Evolutionary conservation across 2,113 vertebrate genomes (phyloP).

Genomic region (Phalacrocorax brasilianus): DNA sequence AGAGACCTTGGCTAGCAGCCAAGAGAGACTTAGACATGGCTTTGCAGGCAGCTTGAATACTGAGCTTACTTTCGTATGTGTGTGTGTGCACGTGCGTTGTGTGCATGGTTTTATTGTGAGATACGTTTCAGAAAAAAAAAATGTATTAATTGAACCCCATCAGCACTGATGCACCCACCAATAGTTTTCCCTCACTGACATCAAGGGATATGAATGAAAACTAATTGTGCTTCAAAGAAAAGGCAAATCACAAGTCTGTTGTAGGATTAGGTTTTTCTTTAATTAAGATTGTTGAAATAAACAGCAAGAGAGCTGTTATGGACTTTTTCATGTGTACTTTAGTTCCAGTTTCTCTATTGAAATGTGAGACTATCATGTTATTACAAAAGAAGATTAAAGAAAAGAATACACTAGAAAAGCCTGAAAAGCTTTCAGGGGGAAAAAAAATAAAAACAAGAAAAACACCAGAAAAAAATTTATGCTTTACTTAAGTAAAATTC

Average conservation of each 20-base stretch:
- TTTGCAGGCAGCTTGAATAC: conserved; percentile 66
- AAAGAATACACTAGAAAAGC: conserved; percentile 15
- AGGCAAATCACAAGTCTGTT: conserved; percentile 52
- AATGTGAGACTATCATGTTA: conserved; percentile 51
- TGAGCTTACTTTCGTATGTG: conserved; percentile 12
- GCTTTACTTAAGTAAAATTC: conserved; percentile 23
- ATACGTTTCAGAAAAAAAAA: conserved; percentile 58
- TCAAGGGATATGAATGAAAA: conserved; percentile 77
- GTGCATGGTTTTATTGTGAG: conserved; percentile 49
- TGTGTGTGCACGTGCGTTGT: neutral
- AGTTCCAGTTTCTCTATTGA: conserved; percentile 66
- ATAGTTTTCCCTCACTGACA: conserved; percentile 53
- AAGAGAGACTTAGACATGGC: conserved; percentile 74
- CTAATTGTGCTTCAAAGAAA: conserved; percentile 72
- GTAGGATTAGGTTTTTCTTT: conserved; percentile 65
- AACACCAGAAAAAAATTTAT: neutral
- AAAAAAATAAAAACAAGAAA: neutral
- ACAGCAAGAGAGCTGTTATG: conserved; percentile 27
- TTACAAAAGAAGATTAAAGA: conserved; percentile 63
- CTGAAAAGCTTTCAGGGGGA: conserved; percentile 4
- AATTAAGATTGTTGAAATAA: conserved; percentile 67
- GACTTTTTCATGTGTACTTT: conserved; percentile 63
- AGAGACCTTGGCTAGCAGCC: conserved; percentile 83
- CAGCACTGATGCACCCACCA: conserved; percentile 48
- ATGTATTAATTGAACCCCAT: conserved; percentile 66